A percentile compares a stretch with the other conserved stretches of the same genome.
These are phyloP conservation scores for Lucifuga dentata DNA, from an alignment of 2,113 vertebrate species.

Conservation along the genomic window DNA sequence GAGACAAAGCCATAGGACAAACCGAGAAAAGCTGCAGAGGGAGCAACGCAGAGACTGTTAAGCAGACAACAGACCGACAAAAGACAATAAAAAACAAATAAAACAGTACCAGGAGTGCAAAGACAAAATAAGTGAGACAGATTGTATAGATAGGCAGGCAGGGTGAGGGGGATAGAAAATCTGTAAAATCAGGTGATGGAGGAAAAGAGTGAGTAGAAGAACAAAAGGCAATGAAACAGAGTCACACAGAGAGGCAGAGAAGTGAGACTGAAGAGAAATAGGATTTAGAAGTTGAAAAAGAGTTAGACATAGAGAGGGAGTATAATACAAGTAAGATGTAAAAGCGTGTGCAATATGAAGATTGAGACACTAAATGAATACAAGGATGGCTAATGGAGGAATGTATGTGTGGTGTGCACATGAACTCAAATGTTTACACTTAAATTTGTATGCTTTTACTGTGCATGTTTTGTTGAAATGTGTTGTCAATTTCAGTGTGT, in stretches of 20 bases:
- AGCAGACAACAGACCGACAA: slow-evolving; percentile 9
- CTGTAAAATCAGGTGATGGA: slow-evolving; percentile 10
- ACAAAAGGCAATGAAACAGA: slow-evolving; percentile 25
- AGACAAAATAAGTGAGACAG: slow-evolving; percentile 15
- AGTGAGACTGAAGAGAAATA: slow-evolving; percentile 22
- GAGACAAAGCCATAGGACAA: not conserved
- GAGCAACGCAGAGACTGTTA: slow-evolving; percentile 17
- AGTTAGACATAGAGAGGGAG: slow-evolving; percentile 46
- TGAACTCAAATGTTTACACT: slow-evolving; percentile 8
- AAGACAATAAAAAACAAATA: slow-evolving; percentile 40
- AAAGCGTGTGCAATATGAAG: slow-evolving; percentile 8
- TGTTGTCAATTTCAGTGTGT: not conserved
- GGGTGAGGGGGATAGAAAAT: slow-evolving; percentile 25
- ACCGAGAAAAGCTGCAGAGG: slow-evolving; percentile 4
- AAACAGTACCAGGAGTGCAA: slow-evolving; percentile 30
- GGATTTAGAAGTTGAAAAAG: slow-evolving; percentile 41
- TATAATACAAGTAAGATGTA: too few relatives aligned
- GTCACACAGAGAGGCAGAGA: slow-evolving; percentile 7
- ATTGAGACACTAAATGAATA: slow-evolving; percentile 1
- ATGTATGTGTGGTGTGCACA: slow-evolving; percentile 8
- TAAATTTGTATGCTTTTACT: slow-evolving; percentile 14
- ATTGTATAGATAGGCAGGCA: slow-evolving; percentile 5
- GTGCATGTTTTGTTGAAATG: not conserved
- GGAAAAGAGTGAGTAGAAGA: slow-evolving; percentile 13
- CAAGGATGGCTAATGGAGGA: not conserved